Base-by-base conservation (phyloP, 2,113 vertebrate genomes). In the Salvator merianae region DNA sequence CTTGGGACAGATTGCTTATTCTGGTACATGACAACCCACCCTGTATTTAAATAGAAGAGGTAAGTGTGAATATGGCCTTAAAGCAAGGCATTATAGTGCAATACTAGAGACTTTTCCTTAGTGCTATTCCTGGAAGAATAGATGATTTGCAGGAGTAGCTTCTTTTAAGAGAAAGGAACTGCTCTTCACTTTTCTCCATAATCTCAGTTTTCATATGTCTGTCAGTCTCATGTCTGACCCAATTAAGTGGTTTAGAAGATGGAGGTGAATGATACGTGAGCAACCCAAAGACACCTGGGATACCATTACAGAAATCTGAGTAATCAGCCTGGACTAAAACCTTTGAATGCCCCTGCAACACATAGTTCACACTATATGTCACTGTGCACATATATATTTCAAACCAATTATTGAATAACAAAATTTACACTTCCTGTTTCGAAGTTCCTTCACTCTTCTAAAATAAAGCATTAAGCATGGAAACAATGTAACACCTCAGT, bases 401-500 rank as follows among this genome's bases (percentile, higher is more conserved):
- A 75, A 28, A 30, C 32, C 38, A 83, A 83, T 83, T 75, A 83
- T 83, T 83, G 74, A 74, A 83, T 66, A 50, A 30, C 38, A 47
- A 82, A 63, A 82, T 74, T 74, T 82, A n/a, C 71, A 83, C 73
- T 75, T 50, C 40, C 59, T 75, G 72, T 75, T 66, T 24, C 76
- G 72, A 76, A 75, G 22, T 75, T 63, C 72, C 24, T 75, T 66
- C 24, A 20, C 30, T 75, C 62, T 83, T 76, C 40, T 66, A 62
- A 76, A 83, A 83, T 83, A 76, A 83, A 10, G 71, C 81, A 83
- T 66, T 83, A 75, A 83, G 72, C 62, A 75, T 75, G 59, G 43
- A 83, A 75, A 75, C 71, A 83, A 83, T 76, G 72, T 76, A 83
- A 83, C 72, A 83, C 81, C 72, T 76, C 72, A 76, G 81, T 83